Conservation (phyloP, 2,888 invertebrate species). For the Colostygia pectinataria region DNA sequence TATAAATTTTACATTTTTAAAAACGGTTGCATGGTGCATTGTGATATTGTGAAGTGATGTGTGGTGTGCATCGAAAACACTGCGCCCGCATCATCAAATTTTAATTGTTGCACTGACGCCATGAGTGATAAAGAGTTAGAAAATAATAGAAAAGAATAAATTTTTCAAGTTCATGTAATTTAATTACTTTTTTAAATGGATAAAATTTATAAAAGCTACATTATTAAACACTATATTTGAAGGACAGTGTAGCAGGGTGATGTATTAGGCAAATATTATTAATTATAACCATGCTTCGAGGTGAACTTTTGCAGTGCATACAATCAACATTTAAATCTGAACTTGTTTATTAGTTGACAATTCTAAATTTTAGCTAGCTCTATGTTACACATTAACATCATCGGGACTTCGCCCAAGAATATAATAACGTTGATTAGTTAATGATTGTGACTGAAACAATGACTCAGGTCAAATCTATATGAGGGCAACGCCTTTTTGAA, state of each 20-base stretch:
- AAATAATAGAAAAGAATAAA: neutral
- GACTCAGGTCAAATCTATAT: conserved; percentile 45
- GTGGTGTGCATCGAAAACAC: conserved; percentile 51
- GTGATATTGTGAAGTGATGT: conserved; percentile 12
- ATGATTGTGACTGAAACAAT: conserved; percentile 70
- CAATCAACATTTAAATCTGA: no score
- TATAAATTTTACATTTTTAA: no score
- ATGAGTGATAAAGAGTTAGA: conserved; percentile 28
- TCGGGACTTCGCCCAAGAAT: conserved; percentile 66
- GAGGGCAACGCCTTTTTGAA: conserved; percentile 42
- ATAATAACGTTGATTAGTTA: conserved; percentile 79
- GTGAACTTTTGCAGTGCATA: no score
- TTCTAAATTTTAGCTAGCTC: conserved; percentile 41
- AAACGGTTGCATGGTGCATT: conserved; percentile 27
- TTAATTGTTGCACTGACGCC: conserved; percentile 69
- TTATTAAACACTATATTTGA: no score
- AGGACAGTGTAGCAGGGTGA: no score
- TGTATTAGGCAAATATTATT: no score
- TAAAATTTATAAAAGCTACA: no score
- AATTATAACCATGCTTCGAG: no score
- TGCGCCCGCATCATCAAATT: conserved; percentile 76
- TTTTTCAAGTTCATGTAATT: no score
- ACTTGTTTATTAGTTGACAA: neutral
- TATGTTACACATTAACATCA: conserved; percentile 58
- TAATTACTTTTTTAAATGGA: no score